These are phyloP conservation scores for Altica lythri DNA, from an alignment of 2,888 invertebrate species.

Conservation along the genomic window DNA sequence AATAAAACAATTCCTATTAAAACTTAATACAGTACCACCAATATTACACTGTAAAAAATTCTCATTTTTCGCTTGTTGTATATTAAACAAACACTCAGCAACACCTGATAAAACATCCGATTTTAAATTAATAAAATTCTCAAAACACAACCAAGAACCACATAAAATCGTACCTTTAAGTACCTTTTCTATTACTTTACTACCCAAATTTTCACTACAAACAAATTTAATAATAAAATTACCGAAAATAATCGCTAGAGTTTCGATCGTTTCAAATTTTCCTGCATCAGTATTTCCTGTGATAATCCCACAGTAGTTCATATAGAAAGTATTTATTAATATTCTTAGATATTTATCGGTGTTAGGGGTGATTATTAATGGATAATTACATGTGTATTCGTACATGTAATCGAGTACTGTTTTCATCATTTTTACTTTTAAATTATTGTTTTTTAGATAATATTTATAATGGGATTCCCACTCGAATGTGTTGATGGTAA, in stretches of 20 bases:
- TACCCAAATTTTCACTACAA: slow-evolving; percentile 75
- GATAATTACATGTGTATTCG: slow-evolving; percentile 79
- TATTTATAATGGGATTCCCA: slow-evolving; percentile 81
- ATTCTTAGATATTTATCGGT: slow-evolving; percentile 80
- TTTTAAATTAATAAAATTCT: slow-evolving; percentile 81
- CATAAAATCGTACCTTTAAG: slow-evolving; percentile 79
- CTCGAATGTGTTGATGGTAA: slow-evolving; percentile 67
- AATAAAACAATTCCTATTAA: slow-evolving; percentile 76
- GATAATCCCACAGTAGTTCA: slow-evolving; percentile 78
- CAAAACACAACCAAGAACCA: slow-evolving; percentile 85
- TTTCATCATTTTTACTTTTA: slow-evolving; percentile 72
- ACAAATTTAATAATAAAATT: slow-evolving; percentile 68
- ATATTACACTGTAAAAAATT: slow-evolving; percentile 67
- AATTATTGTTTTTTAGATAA: slow-evolving; percentile 68
- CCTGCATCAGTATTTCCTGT: slow-evolving; percentile 81
- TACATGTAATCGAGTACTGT: slow-evolving; percentile 76
- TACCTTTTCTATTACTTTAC: slow-evolving; percentile 61
- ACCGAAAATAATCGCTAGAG: slow-evolving; percentile 81
- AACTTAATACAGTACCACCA: slow-evolving; percentile 68
- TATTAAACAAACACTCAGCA: slow-evolving; percentile 77
- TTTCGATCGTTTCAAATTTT: slow-evolving; percentile 87
- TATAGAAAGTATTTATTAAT: slow-evolving; percentile 76
- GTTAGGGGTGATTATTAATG: slow-evolving; percentile 71
- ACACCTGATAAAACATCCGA: slow-evolving; percentile 78
- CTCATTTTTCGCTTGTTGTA: slow-evolving; percentile 71